Evolutionary conservation across 1,140 invertebrate species (phyloP), one percentile per base, ranked within the genome.

Genomic region (Prorops nasuta): DNA sequence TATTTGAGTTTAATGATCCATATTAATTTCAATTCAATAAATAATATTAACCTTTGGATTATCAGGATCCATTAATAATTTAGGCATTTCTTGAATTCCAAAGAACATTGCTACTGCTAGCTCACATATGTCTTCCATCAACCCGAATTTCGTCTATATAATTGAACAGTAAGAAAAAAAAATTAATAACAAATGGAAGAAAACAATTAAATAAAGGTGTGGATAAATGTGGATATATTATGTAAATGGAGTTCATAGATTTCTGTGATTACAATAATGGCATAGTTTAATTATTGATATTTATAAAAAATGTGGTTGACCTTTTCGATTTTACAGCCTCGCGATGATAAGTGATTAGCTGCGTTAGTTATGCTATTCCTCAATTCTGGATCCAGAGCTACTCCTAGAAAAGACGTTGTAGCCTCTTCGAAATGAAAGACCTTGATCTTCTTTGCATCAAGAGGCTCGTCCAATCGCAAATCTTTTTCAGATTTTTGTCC

Each of bases 401-500:
- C 65, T 2, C 81, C 39, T 0, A 83, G 69, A 0, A 77, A 55
- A 3, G 81, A 72, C 3, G 71, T 75, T 4, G 80, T 77, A 49
- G 85, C 79, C 59, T 84, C 79, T 51, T 83, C 80, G 69, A 86
- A 81, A 56, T 84, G 88, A 61, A 77, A 84, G 22, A 87, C 79
- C 57, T 82, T 82, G 1, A 92, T 45, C 10, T 83, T 73, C 1
- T 70, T 75, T 1, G 92, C 18, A 60, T 90, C 78, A 0, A 86
- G 74, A 0, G 63, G 52, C 4, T 65, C 52, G 41, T 84, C 76
- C 14, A 85, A 55, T 19, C 73, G 74, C 2, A 84, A 58, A 48
- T 76, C 68, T 10, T 47, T 45, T 2, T 64, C 54, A 31, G 78
- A 76, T 38, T 47, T 51, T 4, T 31, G 64, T 4, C 71, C 65